Evolutionary conservation across 2,888 invertebrate species (phyloP), one percentile per base, ranked within the genome.

Genomic region (Drosophila bunnanda): DNA sequence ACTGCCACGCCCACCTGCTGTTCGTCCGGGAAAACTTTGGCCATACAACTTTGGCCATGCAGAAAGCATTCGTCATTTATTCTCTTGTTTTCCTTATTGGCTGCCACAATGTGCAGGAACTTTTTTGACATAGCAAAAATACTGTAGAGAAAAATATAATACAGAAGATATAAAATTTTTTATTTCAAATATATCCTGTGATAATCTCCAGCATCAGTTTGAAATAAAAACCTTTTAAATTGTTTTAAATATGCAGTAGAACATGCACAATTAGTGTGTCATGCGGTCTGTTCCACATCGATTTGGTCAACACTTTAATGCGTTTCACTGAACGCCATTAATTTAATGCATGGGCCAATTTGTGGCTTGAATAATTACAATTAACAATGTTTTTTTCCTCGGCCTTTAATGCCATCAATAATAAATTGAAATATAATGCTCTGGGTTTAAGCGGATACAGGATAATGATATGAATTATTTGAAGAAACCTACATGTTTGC

Each of bases 321-420:
- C 59, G 38, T 15, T 60, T 44, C 68, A 32, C 22, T 13, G 57
- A 55, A 39, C 32, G 28, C 34, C 22, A 34, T 34, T 38, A 48
- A 66, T 66, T 67, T 41, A 67, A 56, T 22, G 28, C 66, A 34
- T 34, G n/a, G 67, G 67, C 48, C 66, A 67, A 56, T 67, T 67
- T 56, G 67, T 48, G 67, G 67, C 39, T 56, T 32, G 1, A 56
- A 66, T 43, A 68, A 68, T 68, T 67, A 68, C 58, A 50, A 68
- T 58, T 68, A 66, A 56, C 43, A 59, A 32, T 59, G 44, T 59
- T 46, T 58, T 68, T 52, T 58, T 20, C 22, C 15, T 4, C 17
- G 25, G 3, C 9, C 36, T 4, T 34, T 28, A 28, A 41, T 41
- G 17, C 9, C 39, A 10, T 32, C 1, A 34, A 48, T 56, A 25